Evolutionary conservation across 2,797 vertebrate species (phyloP), one percentile per base, ranked within the genome.

Genomic region (Odontamblyopus lacepedii): DNA sequence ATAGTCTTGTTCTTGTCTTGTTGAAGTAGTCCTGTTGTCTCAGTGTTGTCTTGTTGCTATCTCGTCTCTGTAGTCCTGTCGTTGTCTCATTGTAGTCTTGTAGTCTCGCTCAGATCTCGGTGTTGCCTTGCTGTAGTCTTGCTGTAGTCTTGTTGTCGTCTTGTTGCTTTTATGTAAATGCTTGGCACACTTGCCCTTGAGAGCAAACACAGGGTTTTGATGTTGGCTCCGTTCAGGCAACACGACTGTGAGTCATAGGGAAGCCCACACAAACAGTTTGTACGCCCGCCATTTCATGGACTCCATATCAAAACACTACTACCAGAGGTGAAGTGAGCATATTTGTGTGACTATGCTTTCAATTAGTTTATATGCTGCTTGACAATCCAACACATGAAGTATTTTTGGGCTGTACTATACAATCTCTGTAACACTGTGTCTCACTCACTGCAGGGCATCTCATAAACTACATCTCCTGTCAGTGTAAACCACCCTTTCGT

Each of bases 171-270:
- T 89, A 91, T 93, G 87, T 91, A 92, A 91, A 83, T 67, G 81
- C 82, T 76, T 81, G 78, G 85, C 85, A 76, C 75, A 75, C 70
- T 85, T 90, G 89, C 91, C 87, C 86, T 90, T 88, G 76, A 90
- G 90, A 86, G 86, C 83, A 87, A 91, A 86, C 88, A 73, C 72
- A 77, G 78, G 86, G 84, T 84, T 91, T 90, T 90, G 87, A 90
- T 88, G 87, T 83, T 70, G 74, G 85, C 89, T 91, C 74, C 88
- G 83, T 90, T 84, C 87, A 86, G 88, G 89, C 85, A 89, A 80
- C 74, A 82, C 85, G 81, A 87, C 81, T 83, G 83, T 92, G 91
- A 93, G 89, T 93, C 92, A 92, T 85, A 82, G 66, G 75, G 83
- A 87, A 87, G 84, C 89, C 87, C 85, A 86, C 91, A 90, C 82